Conservation (phyloP, 2,888 invertebrate genomes). For the Lasioglossum marginatum region DNA sequence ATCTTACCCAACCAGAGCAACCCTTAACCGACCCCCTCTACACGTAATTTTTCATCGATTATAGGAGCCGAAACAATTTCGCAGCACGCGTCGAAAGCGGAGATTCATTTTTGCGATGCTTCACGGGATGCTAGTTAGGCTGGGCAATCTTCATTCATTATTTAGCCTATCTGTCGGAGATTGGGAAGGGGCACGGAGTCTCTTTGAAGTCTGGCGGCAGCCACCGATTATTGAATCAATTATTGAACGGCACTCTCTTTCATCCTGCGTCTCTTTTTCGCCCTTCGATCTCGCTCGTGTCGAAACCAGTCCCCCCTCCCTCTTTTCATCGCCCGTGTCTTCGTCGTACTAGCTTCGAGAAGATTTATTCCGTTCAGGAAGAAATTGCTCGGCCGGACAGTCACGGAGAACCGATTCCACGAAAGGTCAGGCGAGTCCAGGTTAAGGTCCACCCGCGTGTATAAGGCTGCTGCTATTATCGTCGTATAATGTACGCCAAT, state of each 20-base stretch:
- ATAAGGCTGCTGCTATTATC: constrained; percentile 72
- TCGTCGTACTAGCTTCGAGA: constrained; percentile 44
- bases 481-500: constrained; percentile 72
- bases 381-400: constrained; percentile 67
- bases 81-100: constrained; percentile 35
- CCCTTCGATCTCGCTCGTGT: constrained; percentile 34
- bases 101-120: constrained; percentile 60
- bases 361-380: constrained; percentile 72
- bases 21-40: background rate
- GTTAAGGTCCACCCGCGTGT: constrained; percentile 67
- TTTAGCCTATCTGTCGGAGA: constrained; percentile 52
- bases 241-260: constrained; percentile 71
- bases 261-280: constrained; percentile 49
- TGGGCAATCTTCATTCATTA: constrained; percentile 73
- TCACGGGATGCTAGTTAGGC: constrained; percentile 64
- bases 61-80: constrained; percentile 6
- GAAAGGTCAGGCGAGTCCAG: constrained; percentile 69
- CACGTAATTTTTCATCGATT: background rate
- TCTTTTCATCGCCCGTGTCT: constrained; percentile 10
- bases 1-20: background rate
- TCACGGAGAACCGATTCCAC: constrained; percentile 73
- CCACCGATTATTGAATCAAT: constrained; percentile 78
- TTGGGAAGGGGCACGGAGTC: constrained; percentile 53
- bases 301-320: constrained; percentile 14
- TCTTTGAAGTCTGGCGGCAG: constrained; percentile 76